A percentile compares a stretch with the other conserved stretches of the same genome.
These are phyloP conservation scores for Catocala fraxini DNA, from an alignment of 2,888 invertebrate species.

Conservation along the genomic window DNA sequence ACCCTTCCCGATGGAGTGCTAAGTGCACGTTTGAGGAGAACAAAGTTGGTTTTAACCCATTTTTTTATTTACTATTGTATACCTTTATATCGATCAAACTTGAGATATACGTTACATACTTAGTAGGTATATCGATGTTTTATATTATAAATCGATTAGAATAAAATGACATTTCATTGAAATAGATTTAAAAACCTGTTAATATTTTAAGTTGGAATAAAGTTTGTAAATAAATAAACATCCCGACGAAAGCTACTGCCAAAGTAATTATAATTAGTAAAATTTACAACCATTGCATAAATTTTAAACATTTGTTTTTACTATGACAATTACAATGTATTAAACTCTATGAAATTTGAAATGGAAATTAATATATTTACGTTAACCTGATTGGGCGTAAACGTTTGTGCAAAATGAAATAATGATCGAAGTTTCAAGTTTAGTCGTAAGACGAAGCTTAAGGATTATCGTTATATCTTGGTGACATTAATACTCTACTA, in stretches of 20 bases:
- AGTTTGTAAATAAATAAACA: conserved; percentile 44
- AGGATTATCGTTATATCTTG: conserved; percentile 9
- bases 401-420: conserved; percentile 25
- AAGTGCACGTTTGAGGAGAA: conserved; percentile 10
- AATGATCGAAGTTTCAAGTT: conserved; percentile 12
- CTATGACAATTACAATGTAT: conserved; percentile 23
- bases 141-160: conserved; percentile 53
- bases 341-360: conserved; percentile 21
- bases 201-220: conserved; percentile 39
- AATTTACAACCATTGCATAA: conserved; percentile 32
- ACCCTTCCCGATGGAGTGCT: conserved; percentile 13
- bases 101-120: conserved; percentile 32
- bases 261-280: conserved; percentile 39
- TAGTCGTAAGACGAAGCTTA: conserved; percentile 1
- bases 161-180: conserved; percentile 48
- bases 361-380: conserved; percentile 29
- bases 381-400: conserved; percentile 31
- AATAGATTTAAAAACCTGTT: conserved; percentile 43
- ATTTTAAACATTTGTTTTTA: conserved; percentile 24
- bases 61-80: conserved; percentile 26
- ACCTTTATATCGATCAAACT: conserved; percentile 31
- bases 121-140: conserved; percentile 50
- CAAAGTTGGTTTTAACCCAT: conserved; percentile 26
- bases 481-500: conserved; percentile 9
- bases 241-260: conserved; percentile 39